Evolutionary conservation across 2,888 invertebrate species (phyloP).

Genomic region (Heliconius hortense): DNA sequence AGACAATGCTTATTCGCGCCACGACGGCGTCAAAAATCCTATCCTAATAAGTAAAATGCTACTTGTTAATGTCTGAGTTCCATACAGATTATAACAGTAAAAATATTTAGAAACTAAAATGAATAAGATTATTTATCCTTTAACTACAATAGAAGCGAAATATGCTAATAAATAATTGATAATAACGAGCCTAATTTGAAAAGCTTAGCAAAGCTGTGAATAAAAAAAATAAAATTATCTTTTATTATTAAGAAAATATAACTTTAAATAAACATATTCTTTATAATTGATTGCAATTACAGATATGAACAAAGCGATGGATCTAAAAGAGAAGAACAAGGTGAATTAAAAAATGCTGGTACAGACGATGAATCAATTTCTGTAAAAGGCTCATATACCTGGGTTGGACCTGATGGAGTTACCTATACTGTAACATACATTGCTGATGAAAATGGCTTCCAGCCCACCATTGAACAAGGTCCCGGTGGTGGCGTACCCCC

Average conservation of each 20-base stretch:
- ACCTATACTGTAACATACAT: conserved; percentile 82
- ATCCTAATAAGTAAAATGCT: too few species aligned
- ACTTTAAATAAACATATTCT: background rate
- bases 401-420: conserved; percentile 80
- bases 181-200: background rate
- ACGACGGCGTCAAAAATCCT: background rate
- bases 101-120: background rate
- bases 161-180: background rate
- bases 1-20: background rate
- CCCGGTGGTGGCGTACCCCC: conserved; percentile 67
- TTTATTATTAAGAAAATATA: background rate
- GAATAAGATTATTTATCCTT: too few species aligned
- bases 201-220: conserved; percentile 3
- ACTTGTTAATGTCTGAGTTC: background rate
- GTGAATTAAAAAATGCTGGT: conserved; percentile 75
- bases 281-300: background rate
- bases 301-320: conserved; percentile 77
- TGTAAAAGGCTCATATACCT: conserved; percentile 77
- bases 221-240: background rate
- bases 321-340: conserved; percentile 72
- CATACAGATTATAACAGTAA: background rate
- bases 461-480: conserved; percentile 71
- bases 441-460: conserved; percentile 80
- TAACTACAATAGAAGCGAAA: too few species aligned
- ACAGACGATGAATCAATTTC: conserved; percentile 76